Conservation (phyloP, 1,140 invertebrate genomes). For the Lamellibrachia luymesi region DNA sequence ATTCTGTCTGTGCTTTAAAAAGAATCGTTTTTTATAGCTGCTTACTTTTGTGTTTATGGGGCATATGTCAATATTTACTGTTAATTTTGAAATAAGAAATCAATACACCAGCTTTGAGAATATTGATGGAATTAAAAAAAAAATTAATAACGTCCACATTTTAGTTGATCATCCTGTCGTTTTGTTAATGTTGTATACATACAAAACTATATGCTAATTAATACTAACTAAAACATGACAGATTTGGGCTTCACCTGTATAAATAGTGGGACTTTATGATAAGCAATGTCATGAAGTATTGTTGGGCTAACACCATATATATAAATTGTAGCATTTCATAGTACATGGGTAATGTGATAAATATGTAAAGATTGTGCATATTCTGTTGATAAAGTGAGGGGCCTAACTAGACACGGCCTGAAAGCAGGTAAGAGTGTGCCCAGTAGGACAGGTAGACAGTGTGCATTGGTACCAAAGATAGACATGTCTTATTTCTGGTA, state of each 20-base stretch:
- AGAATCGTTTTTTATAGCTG: background rate
- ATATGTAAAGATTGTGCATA: background rate
- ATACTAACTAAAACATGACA: too few species aligned
- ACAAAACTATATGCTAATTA: too few species aligned
- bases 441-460: background rate
- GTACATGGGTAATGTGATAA: background rate
- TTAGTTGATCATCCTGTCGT: background rate
- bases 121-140: too few species aligned
- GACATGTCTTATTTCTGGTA: background rate
- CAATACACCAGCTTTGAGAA: too few species aligned
- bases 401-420: background rate
- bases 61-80: too few species aligned
- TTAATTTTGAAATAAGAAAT: too few species aligned
- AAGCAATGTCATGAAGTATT: background rate
- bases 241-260: background rate
- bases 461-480: background rate
- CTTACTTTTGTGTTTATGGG: background rate
- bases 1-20: background rate
- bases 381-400: constrained; percentile 4
- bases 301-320: background rate
- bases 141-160: background rate
- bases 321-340: background rate
- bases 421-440: background rate
- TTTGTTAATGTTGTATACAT: background rate
- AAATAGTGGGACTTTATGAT: background rate